phyloP scores from a whole-genome alignment of 2,888 invertebrate species.

The Galeruca laticollis region DNA sequence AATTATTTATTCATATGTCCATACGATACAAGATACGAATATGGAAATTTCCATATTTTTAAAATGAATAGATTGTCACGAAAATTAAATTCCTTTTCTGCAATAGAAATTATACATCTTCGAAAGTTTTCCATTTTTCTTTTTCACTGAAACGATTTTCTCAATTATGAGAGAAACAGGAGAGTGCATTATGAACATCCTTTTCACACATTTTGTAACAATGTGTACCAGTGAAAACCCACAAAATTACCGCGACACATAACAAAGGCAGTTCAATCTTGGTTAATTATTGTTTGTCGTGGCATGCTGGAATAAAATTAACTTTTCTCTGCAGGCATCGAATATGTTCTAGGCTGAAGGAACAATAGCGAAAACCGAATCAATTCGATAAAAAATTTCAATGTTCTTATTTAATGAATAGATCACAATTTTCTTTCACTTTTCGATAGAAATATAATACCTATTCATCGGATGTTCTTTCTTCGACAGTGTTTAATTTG shows the following conservation, averaged over 20 bases:
- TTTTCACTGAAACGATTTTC: neutral
- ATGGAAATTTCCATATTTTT: too few relatives aligned
- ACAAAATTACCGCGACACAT: slow-evolving; percentile 20
- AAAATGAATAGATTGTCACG: too few relatives aligned
- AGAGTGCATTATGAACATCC: slow-evolving; percentile 10
- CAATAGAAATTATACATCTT: neutral
- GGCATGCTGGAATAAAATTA: slow-evolving; percentile 35
- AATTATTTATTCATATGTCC: too few relatives aligned
- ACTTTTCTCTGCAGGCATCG: slow-evolving; percentile 30
- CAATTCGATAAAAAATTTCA: slow-evolving; percentile 33
- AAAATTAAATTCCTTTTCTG: too few relatives aligned
- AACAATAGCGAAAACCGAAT: slow-evolving; percentile 32
- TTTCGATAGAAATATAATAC: too few relatives aligned
- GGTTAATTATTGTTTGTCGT: slow-evolving; percentile 42
- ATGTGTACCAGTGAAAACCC: slow-evolving; percentile 17
- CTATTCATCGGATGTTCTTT: too few relatives aligned
- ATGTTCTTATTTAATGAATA: slow-evolving; percentile 34
- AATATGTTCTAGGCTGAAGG: slow-evolving; percentile 29
- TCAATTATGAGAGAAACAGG: neutral
- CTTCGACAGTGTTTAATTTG: too few relatives aligned
- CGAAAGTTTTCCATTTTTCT: neutral
- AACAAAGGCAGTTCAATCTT: slow-evolving; percentile 38
- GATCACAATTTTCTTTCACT: slow-evolving; percentile 23
- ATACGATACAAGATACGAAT: too few relatives aligned
- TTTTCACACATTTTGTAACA: slow-evolving; percentile 28